phyloP scores from a whole-genome alignment of 2,888 invertebrate genomes.

The Palloptera scutellata region DNA sequence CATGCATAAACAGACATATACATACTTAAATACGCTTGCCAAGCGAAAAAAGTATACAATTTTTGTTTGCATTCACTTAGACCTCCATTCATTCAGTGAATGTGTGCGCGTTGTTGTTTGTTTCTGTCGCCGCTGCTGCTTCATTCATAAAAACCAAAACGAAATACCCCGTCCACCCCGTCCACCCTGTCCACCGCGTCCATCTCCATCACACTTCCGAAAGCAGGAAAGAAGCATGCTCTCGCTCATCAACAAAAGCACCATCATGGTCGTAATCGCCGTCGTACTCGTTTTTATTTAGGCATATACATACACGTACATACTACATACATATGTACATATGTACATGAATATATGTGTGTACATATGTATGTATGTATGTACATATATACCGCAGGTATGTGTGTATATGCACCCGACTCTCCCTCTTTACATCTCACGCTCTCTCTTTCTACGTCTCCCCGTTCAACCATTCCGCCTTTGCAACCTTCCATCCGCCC shows the following conservation, averaged over 20 bases:
- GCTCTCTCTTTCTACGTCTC: neutral
- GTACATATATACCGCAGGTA: neutral
- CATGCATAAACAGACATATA: neutral
- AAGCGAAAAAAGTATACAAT: constrained; percentile 33
- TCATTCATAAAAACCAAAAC: constrained; percentile 45
- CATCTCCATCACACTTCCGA: too few relatives aligned
- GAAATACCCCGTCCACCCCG: neutral
- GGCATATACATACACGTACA: neutral
- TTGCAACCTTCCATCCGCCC: neutral
- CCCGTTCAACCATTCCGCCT: neutral
- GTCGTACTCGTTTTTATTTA: too few relatives aligned
- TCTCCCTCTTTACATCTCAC: neutral
- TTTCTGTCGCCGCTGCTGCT: constrained; percentile 33
- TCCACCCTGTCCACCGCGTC: too few relatives aligned
- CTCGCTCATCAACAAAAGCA: too few relatives aligned
- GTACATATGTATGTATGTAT: neutral
- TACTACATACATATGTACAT: neutral
- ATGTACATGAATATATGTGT: neutral
- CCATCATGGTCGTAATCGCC: too few relatives aligned
- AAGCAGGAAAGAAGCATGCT: too few relatives aligned
- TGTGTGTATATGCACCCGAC: neutral
- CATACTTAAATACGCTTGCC: constrained; percentile 17
- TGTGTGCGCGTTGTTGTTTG: too few relatives aligned
- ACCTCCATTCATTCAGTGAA: constrained; percentile 40
- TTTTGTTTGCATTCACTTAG: constrained; percentile 45